Evolutionary conservation across 2,113 vertebrate species (phyloP).

Genomic region (Xiphophorus couchianus): DNA sequence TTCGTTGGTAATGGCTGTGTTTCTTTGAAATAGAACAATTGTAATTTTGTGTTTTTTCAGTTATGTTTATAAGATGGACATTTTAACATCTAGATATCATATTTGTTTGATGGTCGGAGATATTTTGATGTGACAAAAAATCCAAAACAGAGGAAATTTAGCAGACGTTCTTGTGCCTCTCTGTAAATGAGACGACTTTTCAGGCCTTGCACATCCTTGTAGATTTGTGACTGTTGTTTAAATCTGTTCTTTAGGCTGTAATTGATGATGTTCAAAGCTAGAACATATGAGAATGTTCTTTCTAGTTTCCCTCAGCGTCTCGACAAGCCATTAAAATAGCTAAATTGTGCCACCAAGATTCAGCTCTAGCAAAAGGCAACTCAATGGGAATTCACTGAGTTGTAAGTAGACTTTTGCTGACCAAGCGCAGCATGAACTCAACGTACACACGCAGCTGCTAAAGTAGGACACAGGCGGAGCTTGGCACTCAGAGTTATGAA

Average conservation of each 20-base stretch:
- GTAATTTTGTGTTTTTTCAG: too few relatives aligned
- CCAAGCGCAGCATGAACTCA: constrained; percentile 30
- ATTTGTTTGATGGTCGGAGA: neutral
- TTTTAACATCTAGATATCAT: neutral
- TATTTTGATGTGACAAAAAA: neutral
- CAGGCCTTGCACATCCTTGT: neutral
- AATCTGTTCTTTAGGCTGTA: neutral
- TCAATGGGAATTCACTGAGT: constrained; percentile 21
- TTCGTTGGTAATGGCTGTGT: too few relatives aligned
- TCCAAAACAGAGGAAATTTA: neutral
- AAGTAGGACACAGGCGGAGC: constrained; percentile 48
- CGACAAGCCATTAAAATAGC: neutral
- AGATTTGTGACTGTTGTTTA: neutral
- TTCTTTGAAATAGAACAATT: too few relatives aligned
- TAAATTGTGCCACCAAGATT: neutral
- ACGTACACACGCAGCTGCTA: constrained; percentile 29
- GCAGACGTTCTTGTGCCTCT: neutral
- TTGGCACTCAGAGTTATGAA: constrained; percentile 39
- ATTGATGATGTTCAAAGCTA: neutral
- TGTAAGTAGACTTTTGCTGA: constrained; percentile 51
- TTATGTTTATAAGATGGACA: too few relatives aligned
- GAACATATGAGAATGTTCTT: neutral
- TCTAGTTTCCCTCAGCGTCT: neutral
- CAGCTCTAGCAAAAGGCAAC: neutral
- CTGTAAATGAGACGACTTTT: neutral